These are phyloP conservation scores for Toxotes jaculatrix DNA, from an alignment of 2,113 vertebrate species.

Conservation along the genomic window DNA sequence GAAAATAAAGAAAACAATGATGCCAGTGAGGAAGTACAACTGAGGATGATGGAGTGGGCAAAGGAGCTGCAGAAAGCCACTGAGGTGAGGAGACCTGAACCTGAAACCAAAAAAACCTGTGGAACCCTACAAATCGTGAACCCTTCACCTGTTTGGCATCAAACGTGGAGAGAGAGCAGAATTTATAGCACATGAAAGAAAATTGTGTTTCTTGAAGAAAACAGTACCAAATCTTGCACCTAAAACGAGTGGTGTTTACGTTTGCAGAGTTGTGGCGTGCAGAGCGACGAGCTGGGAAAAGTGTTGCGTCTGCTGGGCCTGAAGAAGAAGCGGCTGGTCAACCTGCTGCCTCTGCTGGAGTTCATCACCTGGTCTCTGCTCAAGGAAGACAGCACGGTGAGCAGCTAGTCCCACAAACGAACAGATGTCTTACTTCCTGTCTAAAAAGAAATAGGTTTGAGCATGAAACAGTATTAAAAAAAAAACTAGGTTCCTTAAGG, in stretches of 20 bases:
- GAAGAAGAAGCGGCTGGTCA: slow-evolving; percentile 78
- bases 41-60: slow-evolving; percentile 83
- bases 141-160: too few relatives aligned
- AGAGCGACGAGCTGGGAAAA: slow-evolving; percentile 74
- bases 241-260: not conserved
- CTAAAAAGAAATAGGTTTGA: too few relatives aligned
- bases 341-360: slow-evolving; percentile 83
- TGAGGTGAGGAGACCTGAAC: slow-evolving; percentile 70
- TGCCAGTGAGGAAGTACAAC: slow-evolving; percentile 48
- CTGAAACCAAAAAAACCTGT: not conserved
- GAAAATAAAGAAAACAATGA: slow-evolving; percentile 26
- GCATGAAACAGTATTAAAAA: not conserved
- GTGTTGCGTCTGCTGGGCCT: slow-evolving; percentile 75
- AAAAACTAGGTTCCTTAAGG: not conserved
- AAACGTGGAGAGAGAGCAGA: not conserved
- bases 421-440: too few relatives aligned
- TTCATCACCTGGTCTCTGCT: slow-evolving; percentile 87
- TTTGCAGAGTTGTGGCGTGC: slow-evolving; percentile 79
- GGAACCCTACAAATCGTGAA: too few relatives aligned
- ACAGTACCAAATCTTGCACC: not conserved
- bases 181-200: not conserved
- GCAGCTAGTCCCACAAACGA: not conserved
- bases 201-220: not conserved
- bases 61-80: slow-evolving; percentile 79
- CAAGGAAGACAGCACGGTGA: slow-evolving; percentile 81